Evolutionary conservation across 2,888 invertebrate genomes (phyloP).

Genomic region (Melitaea athalia): DNA sequence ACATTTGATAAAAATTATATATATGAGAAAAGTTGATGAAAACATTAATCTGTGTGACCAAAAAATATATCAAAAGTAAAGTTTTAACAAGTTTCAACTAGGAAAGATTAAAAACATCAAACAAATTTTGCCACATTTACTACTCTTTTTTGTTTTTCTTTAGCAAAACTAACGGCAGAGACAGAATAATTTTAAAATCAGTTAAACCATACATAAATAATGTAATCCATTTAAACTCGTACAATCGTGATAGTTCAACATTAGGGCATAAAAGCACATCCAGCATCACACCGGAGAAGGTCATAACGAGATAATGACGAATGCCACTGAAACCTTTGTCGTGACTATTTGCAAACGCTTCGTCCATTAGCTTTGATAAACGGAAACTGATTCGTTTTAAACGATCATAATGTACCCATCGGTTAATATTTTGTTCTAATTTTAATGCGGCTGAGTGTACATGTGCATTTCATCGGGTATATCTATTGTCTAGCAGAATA

Average conservation of each 20-base stretch:
- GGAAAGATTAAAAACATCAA: too few relatives aligned
- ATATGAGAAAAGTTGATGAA: too few relatives aligned
- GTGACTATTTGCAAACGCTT: slow-evolving; percentile 47
- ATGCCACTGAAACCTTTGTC: slow-evolving; percentile 41
- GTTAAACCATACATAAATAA: slow-evolving; percentile 6
- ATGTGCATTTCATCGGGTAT: too few relatives aligned
- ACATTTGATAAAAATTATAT: too few relatives aligned
- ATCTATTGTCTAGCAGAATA: background rate
- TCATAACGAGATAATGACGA: slow-evolving; percentile 38
- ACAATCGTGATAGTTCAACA: slow-evolving; percentile 35
- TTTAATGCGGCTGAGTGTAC: too few relatives aligned
- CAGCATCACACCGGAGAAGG: slow-evolving; percentile 18
- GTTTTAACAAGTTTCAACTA: too few relatives aligned
- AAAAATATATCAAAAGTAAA: too few relatives aligned
- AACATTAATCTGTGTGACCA: too few relatives aligned
- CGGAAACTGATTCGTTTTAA: slow-evolving; percentile 23
- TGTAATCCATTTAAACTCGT: slow-evolving; percentile 14
- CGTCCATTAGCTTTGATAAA: slow-evolving; percentile 42
- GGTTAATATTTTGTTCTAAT: slow-evolving; percentile 3
- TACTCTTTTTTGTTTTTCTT: too few relatives aligned
- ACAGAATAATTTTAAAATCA: background rate
- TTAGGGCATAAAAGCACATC: slow-evolving; percentile 30
- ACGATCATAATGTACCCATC: slow-evolving; percentile 13
- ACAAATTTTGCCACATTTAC: too few relatives aligned
- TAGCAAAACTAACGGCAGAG: too few relatives aligned